Evolutionary conservation across 2,113 vertebrate genomes (phyloP).

Genomic region (Holacanthus passer): DNA sequence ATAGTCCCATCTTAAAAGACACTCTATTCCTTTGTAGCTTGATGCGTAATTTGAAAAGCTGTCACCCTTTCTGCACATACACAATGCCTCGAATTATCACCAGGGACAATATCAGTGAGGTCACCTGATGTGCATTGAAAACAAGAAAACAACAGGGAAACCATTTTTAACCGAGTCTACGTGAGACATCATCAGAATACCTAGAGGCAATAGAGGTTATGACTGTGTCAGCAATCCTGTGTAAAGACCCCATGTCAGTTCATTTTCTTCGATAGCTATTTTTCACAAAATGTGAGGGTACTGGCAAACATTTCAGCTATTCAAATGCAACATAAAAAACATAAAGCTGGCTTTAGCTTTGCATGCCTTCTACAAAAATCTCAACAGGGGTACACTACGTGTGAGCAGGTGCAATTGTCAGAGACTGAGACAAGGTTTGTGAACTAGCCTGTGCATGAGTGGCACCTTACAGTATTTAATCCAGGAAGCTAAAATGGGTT

Average conservation of each 20-base stretch:
- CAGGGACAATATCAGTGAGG: constrained; percentile 18
- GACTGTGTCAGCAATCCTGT: constrained; percentile 16
- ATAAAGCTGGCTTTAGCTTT: constrained; percentile 57
- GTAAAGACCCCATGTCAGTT: constrained; percentile 20
- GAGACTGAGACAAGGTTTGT: constrained; percentile 45
- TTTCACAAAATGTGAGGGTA: constrained; percentile 41
- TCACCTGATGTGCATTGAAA: constrained; percentile 31
- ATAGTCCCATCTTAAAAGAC: constrained; percentile 40
- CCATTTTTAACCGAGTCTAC: constrained; percentile 3
- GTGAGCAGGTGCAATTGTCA: constrained; percentile 58
- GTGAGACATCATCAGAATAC: constrained; percentile 30
- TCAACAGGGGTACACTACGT: constrained; percentile 31
- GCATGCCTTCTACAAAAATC: constrained; percentile 42
- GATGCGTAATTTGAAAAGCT: constrained; percentile 32
- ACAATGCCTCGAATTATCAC: constrained; percentile 32
- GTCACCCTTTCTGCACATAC: constrained; percentile 14
- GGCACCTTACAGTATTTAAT: constrained; percentile 67
- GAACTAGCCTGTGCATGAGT: constrained; percentile 48
- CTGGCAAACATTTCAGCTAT: constrained; percentile 26
- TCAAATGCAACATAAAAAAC: constrained; percentile 59
- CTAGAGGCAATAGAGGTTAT: background rate
- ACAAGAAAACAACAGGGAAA: constrained; percentile 38
- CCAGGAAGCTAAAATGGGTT: constrained; percentile 57
- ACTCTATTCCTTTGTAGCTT: constrained; percentile 26
- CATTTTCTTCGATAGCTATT: constrained; percentile 41